phyloP scores from a whole-genome alignment of 2,113 vertebrate species.

The Tupaia chinensis region DNA sequence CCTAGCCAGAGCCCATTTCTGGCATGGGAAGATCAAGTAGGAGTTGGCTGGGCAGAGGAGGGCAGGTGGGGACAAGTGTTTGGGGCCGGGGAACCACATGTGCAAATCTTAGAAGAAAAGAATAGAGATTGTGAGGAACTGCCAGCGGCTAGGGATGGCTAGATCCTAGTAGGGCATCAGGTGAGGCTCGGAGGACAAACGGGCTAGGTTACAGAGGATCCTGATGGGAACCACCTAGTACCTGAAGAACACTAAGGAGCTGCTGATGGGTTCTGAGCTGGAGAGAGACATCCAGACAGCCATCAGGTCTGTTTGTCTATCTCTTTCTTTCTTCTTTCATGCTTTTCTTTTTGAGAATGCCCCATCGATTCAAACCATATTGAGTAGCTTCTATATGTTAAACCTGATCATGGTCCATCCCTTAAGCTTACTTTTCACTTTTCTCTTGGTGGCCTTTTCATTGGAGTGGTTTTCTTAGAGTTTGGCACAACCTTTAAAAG shows the following conservation, averaged over 20 bases:
- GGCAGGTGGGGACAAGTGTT: not conserved
- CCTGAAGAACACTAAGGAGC: not conserved
- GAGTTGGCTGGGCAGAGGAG: not conserved
- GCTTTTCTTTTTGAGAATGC: not conserved
- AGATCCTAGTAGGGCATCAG: not conserved
- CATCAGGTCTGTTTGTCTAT: too few species aligned
- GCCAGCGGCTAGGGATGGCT: not conserved
- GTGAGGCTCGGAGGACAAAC: not conserved
- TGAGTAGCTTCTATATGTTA: not conserved
- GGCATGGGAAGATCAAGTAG: not conserved
- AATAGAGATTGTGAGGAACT: not conserved
- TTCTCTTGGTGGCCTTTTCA: slow-evolving; percentile 2
- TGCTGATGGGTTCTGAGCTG: not conserved
- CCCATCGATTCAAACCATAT: not conserved
- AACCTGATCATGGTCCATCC: not conserved
- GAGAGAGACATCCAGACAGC: not conserved
- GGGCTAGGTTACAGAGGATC: not conserved
- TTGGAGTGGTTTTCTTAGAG: not conserved
- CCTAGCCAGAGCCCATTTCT: not conserved
- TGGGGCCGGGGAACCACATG: not conserved
- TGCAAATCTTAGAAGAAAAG: not conserved
- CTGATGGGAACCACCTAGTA: not conserved
- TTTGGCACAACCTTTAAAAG: not conserved
- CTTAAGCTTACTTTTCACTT: slow-evolving; percentile 1
- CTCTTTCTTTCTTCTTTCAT: not conserved